Base-by-base conservation (phyloP, 2,113 vertebrate species). In the Phrynosoma blainvillii region DNA sequence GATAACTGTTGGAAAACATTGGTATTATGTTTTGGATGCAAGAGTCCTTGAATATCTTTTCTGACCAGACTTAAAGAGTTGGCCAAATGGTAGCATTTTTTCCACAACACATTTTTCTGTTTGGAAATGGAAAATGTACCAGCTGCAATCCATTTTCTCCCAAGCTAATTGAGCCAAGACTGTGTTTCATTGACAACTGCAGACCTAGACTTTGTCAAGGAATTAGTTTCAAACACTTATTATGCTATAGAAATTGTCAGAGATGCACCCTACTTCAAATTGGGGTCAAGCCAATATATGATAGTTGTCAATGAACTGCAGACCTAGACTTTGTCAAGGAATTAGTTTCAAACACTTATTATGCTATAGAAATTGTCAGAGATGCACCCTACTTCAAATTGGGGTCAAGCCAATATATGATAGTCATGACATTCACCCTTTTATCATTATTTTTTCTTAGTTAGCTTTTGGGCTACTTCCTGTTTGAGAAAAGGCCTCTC, bases 111-210 rank as follows among this genome's bases (percentile, higher is more conserved):
- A 76, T 77, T 85, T 85, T 65, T 32, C 59, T 47, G 59, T 77
- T 77, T 62, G 36, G 56, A 85, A 85, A 76, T 85, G 84, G 68
- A 62, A 70, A 84, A n/a, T 85, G 12, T 65, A 65, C 36, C 74
- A 66, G 25, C 36, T 85, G 73, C 9, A 85, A 18, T 85, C 25
- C 52, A 40, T 85, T 85, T 76, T 73, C 14, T 42, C 25, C 52
- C 25, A 47, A 21, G 16, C 62, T 85, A 3, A 71, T n/a, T 52
- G 14, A 54, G 13, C 54, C 23, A 47, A 27, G 10, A 65, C 18
- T 65, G 8, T 9, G 25, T 77, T 14, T 36, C 27, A 27, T 30
- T 52, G 16, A 71, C 27, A 20, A n/a, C 11, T 76, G 32, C n/a
- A 59, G 54, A n/a, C 12, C 40, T 66, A n/a, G 25, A 7, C 74